Evolutionary conservation across 2,888 invertebrate species (phyloP).

Genomic region (Cyclophora albipunctata): DNA sequence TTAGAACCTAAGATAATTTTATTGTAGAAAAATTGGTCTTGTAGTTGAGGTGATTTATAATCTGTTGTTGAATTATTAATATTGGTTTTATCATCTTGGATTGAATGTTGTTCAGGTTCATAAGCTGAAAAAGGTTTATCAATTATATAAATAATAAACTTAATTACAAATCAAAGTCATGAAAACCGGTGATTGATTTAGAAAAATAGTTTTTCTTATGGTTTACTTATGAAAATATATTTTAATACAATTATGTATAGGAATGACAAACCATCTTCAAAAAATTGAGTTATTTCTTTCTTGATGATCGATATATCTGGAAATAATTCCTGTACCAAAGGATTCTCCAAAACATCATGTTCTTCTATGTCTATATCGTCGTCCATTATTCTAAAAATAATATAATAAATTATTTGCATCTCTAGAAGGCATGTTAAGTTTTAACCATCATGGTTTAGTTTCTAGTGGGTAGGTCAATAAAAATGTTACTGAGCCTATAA

Average conservation of each 20-base stretch:
- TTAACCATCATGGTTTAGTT: too few relatives aligned
- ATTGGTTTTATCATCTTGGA: background rate
- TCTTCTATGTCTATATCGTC: conserved; percentile 59
- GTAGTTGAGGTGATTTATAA: background rate
- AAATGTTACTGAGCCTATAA: too few relatives aligned
- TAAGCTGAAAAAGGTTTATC: too few relatives aligned
- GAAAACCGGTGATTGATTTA: too few relatives aligned
- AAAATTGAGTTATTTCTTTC: conserved; percentile 26
- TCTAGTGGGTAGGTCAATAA: too few relatives aligned
- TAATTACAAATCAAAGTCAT: too few relatives aligned
- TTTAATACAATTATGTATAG: too few relatives aligned
- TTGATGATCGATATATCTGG: conserved; percentile 45
- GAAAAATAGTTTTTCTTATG: too few relatives aligned
- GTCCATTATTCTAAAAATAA: conserved; percentile 24
- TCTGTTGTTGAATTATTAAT: background rate
- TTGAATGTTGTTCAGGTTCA: too few relatives aligned
- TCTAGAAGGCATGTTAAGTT: too few relatives aligned
- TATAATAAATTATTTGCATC: background rate
- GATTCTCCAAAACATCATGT: conserved; percentile 52
- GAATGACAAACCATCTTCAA: conserved; percentile 33
- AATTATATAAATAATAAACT: too few relatives aligned
- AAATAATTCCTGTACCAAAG: conserved; percentile 40
- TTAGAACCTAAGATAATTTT: conserved; percentile 46
- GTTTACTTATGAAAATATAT: too few relatives aligned
- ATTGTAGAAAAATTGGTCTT: conserved; percentile 20